phyloP scores from a whole-genome alignment of 2,797 vertebrate species.

The Carduelis carduelis region DNA sequence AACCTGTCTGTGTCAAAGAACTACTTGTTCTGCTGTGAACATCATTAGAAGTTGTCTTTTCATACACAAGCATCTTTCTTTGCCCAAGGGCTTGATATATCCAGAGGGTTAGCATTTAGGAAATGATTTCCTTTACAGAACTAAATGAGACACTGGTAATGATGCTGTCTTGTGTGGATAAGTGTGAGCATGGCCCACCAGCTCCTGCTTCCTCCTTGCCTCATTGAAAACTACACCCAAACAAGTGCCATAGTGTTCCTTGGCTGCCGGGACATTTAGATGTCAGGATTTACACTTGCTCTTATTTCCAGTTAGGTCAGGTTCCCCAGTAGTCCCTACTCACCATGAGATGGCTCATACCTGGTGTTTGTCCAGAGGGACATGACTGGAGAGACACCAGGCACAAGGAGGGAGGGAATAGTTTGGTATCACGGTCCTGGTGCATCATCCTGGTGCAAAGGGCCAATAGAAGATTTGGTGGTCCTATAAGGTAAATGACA shows the following conservation, averaged over 20 bases:
- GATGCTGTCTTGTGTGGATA: background rate
- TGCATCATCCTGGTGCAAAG: background rate
- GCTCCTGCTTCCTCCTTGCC: background rate
- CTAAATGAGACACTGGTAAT: background rate
- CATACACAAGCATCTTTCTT: background rate
- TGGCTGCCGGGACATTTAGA: background rate
- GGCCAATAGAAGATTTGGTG: background rate
- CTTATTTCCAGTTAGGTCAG: background rate
- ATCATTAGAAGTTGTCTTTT: background rate
- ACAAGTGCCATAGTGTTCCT: background rate
- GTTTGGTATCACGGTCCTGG: background rate
- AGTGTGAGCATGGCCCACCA: background rate
- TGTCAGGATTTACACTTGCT: background rate
- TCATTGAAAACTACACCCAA: background rate
- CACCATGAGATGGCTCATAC: background rate
- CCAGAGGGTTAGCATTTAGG: background rate
- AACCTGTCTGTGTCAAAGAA: background rate
- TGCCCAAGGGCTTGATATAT: background rate
- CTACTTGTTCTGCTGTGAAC: background rate
- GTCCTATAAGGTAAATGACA: background rate
- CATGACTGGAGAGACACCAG: background rate
- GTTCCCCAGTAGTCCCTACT: background rate
- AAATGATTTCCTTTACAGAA: background rate
- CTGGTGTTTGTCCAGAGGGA: background rate
- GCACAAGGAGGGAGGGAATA: background rate